These are phyloP conservation scores for Nothoprocta pentlandii DNA, from an alignment of 2,113 vertebrate genomes.

Conservation along the genomic window DNA sequence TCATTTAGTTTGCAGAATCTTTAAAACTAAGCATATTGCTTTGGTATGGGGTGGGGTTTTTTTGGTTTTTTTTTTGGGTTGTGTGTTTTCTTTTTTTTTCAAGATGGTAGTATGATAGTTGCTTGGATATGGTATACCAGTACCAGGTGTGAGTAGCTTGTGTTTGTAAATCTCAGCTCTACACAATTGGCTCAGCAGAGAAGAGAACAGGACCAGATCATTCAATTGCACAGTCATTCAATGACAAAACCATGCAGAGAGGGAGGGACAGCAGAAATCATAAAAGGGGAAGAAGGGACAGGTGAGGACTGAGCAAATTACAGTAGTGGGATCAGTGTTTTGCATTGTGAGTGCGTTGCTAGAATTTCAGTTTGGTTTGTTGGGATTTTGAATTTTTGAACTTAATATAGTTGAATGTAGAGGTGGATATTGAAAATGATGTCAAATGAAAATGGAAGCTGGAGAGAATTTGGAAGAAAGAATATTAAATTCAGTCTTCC, in stretches of 20 bases:
- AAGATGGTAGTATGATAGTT: not conserved
- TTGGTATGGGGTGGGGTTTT: too few relatives aligned
- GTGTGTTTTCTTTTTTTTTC: too few relatives aligned
- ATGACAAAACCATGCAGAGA: not conserved
- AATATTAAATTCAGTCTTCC: not conserved
- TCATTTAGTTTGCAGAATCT: not conserved
- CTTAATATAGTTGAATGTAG: not conserved
- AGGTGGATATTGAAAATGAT: not conserved
- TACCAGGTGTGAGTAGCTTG: fast-evolving
- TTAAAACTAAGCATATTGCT: not conserved
- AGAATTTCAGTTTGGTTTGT: not conserved
- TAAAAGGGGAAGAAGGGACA: not conserved
- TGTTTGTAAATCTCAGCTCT: not conserved
- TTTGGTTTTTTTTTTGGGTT: too few relatives aligned
- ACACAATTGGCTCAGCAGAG: not conserved
- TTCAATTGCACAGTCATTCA: not conserved
- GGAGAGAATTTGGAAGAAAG: not conserved
- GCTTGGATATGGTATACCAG: not conserved
- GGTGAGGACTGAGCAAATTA: not conserved
- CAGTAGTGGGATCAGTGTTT: not conserved
- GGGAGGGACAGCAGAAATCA: fast-evolving
- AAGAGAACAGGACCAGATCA: not conserved
- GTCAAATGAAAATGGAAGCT: not conserved
- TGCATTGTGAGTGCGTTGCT: not conserved
- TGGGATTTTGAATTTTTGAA: not conserved